phyloP scores from a whole-genome alignment of 2,797 vertebrate species.

The Catharus ustulatus region DNA sequence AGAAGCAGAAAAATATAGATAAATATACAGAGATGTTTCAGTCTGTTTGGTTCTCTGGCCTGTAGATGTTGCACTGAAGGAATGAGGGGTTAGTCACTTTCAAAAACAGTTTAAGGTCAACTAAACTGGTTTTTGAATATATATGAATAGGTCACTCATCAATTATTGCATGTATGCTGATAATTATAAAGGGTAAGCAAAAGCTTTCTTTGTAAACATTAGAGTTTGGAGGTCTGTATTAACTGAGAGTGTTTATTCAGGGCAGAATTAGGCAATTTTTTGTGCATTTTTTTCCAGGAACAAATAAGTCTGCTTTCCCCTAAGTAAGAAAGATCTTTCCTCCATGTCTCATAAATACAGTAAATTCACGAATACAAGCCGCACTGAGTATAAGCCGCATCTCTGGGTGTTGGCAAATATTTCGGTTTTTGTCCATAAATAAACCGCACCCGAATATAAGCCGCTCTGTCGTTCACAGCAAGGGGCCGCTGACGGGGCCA shows the following conservation, averaged over 20 bases:
- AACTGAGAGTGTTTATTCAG: background rate
- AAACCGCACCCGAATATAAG: no score
- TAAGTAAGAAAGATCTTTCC: background rate
- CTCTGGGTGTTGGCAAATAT: no score
- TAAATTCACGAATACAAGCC: no score
- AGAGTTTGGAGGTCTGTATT: background rate
- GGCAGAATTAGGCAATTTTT: background rate
- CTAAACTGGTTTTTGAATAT: background rate
- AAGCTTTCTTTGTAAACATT: background rate
- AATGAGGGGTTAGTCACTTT: background rate
- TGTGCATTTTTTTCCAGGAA: background rate
- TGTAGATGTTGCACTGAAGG: background rate
- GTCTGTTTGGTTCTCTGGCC: background rate
- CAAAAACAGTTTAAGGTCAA: background rate
- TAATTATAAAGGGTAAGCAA: background rate
- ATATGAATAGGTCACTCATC: background rate
- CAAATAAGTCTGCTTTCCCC: background rate
- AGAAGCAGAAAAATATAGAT: background rate
- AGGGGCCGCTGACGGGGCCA: no score
- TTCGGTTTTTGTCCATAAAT: no score
- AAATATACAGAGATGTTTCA: background rate
- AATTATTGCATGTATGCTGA: background rate
- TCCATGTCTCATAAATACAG: background rate
- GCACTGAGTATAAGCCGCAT: no score
- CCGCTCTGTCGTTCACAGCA: no score